Conservation (phyloP, 2,888 invertebrate genomes). For the Polietes domitor region DNA sequence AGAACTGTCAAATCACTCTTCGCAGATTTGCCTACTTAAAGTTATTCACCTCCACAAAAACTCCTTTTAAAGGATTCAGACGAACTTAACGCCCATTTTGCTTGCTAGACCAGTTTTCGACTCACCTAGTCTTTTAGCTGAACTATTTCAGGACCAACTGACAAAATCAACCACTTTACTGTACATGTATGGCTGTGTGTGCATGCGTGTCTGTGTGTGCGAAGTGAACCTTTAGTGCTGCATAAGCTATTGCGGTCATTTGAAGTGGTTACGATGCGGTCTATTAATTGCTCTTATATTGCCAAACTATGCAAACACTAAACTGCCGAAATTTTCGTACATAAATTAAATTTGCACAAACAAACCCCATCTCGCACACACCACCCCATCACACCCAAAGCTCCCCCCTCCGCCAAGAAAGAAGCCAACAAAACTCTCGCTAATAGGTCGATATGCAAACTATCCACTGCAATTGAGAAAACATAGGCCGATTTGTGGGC, state of each 20-base stretch:
- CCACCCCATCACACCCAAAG: background rate
- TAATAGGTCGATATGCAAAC: conserved; percentile 63
- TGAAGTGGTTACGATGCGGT: conserved; percentile 66
- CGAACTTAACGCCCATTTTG: too few relatives aligned
- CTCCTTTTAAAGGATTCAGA: too few relatives aligned
- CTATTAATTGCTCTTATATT: conserved; percentile 68
- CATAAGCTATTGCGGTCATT: conserved; percentile 64
- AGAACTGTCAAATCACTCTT: too few relatives aligned
- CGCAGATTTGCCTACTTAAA: too few relatives aligned
- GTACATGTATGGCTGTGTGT: background rate
- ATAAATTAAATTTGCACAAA: conserved; percentile 51
- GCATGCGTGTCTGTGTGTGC: conserved; percentile 10
- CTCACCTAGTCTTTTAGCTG: too few relatives aligned
- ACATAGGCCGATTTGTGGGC: conserved; percentile 30
- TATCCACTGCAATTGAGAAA: conserved; percentile 27
- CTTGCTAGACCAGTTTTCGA: too few relatives aligned
- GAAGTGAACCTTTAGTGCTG: conserved; percentile 56
- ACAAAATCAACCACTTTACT: too few relatives aligned
- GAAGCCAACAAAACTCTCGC: conserved; percentile 33
- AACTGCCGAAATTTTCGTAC: conserved; percentile 58
- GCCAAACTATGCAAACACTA: conserved; percentile 65
- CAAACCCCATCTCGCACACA: background rate
- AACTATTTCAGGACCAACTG: too few relatives aligned
- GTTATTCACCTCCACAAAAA: too few relatives aligned
- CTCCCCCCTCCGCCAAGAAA: background rate